A percentile compares a stretch with the other conserved stretches of the same genome.
phyloP scores from a whole-genome alignment of 2,797 vertebrate genomes.

The Crenuchus spilurus region DNA sequence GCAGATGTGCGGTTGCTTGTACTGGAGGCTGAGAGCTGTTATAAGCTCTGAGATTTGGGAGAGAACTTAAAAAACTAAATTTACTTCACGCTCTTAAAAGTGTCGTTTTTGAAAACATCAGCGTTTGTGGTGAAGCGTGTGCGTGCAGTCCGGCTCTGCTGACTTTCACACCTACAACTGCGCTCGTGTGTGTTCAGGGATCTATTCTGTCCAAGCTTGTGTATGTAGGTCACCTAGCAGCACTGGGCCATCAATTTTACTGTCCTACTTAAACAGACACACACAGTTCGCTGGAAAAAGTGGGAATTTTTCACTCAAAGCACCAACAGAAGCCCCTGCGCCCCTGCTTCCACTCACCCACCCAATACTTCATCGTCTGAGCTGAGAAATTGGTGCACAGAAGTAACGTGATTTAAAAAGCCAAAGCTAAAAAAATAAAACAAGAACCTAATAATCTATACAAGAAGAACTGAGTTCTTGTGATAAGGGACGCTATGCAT shows the following conservation, averaged over 20 bases:
- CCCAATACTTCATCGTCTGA: slow-evolving; percentile 35
- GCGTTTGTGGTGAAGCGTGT: slow-evolving; percentile 44
- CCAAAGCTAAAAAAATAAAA: slow-evolving; percentile 43
- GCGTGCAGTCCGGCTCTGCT: slow-evolving; percentile 38
- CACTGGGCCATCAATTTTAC: slow-evolving; percentile 69
- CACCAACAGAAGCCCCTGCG: slow-evolving; percentile 39
- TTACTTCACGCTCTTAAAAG: slow-evolving; percentile 28
- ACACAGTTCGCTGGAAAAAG: slow-evolving; percentile 57
- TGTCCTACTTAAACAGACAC: slow-evolving; percentile 69
- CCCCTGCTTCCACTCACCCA: slow-evolving; percentile 30
- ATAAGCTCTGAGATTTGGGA: neutral
- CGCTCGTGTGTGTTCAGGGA: slow-evolving; percentile 52
- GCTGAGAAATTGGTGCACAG: slow-evolving; percentile 38
- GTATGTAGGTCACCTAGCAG: slow-evolving; percentile 72
- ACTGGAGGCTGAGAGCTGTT: neutral
- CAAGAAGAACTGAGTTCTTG: slow-evolving; percentile 48
- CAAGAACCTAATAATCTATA: slow-evolving; percentile 41
- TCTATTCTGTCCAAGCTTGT: slow-evolving; percentile 62
- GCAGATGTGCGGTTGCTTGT: neutral
- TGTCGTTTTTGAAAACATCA: slow-evolving; percentile 48
- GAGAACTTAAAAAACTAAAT: slow-evolving; percentile 25
- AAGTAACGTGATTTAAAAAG: slow-evolving; percentile 36
- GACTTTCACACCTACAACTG: slow-evolving; percentile 50
- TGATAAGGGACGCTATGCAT: slow-evolving; percentile 51
- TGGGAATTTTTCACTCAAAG: slow-evolving; percentile 57